Percentiles rank a stretch among this genome's conserved stretches.
phyloP scores from a whole-genome alignment of 2,888 invertebrate species.

The Eurytoma californica region DNA sequence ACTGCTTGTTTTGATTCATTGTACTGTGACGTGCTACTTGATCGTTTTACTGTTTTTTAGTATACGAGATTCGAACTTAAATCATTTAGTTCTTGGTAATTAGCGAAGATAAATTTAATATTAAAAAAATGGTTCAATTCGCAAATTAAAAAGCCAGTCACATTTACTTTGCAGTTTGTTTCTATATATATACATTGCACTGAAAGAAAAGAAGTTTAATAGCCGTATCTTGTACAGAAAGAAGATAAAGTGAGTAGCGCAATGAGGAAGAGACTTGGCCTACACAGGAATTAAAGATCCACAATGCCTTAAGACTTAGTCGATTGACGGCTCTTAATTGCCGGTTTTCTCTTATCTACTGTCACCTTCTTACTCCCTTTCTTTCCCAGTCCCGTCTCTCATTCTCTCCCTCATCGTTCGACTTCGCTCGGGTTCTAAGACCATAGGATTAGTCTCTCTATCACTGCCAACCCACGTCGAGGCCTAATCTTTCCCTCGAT shows the following conservation, averaged over 20 bases:
- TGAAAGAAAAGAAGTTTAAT: too few species aligned
- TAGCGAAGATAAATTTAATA: neutral
- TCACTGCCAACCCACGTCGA: constrained; percentile 70
- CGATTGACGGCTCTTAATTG: constrained; percentile 72
- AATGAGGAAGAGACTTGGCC: neutral
- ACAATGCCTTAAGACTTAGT: constrained; percentile 55
- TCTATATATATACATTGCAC: too few species aligned
- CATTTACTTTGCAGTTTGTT: too few species aligned
- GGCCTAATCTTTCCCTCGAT: constrained; percentile 69
- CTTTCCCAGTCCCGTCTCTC: constrained; percentile 9
- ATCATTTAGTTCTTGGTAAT: constrained; percentile 16
- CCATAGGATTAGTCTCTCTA: constrained; percentile 72
- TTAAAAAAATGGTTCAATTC: neutral
- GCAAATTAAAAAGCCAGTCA: neutral
- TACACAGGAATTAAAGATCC: constrained; percentile 41
- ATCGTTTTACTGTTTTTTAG: constrained; percentile 13
- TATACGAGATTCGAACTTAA: constrained; percentile 12
- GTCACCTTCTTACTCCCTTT: constrained; percentile 66
- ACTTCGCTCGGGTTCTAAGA: constrained; percentile 58
- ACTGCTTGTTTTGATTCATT: constrained; percentile 47
- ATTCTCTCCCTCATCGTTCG: constrained; percentile 15
- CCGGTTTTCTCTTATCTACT: constrained; percentile 72
- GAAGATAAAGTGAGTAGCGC: neutral
- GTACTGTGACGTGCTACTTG: constrained; percentile 19
- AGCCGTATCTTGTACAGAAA: neutral